Conservation (phyloP, 2,797 vertebrate genomes). For the Babyrousa celebensis region DNA sequence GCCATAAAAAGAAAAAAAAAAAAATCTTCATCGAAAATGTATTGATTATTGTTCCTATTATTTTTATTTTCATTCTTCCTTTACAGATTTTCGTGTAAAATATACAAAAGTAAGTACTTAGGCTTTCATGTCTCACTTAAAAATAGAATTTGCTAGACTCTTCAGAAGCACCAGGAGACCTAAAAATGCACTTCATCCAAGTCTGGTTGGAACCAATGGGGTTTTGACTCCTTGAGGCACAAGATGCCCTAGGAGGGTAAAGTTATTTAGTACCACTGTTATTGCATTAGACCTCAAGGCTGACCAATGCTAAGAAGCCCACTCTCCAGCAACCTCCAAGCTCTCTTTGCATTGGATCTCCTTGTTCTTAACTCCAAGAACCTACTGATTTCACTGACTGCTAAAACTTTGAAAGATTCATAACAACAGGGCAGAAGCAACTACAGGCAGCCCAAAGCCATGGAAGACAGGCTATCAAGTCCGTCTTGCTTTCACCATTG, state of each 20-base stretch:
- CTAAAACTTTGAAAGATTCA: not conserved
- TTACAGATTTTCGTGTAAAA: not conserved
- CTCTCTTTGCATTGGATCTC: not conserved
- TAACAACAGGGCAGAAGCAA: not conserved
- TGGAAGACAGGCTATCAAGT: not conserved
- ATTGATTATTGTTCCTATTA: conserved; percentile 36
- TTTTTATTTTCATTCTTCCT: conserved; percentile 58
- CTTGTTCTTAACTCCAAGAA: not conserved
- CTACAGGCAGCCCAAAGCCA: not conserved
- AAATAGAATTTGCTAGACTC: not conserved
- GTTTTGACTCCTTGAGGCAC: not conserved
- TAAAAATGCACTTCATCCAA: not conserved
- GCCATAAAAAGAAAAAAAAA: not conserved
- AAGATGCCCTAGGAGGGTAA: not conserved
- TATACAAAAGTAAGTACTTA: not conserved
- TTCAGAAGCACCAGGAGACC: not conserved
- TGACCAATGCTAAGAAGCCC: not conserved
- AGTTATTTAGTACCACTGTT: not conserved
- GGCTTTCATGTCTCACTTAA: not conserved
- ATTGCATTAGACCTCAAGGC: not conserved
- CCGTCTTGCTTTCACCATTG: not conserved
- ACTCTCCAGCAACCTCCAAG: not conserved
- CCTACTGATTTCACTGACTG: not conserved
- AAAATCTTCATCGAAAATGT: not conserved
- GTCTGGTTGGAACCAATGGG: not conserved